Base-by-base conservation (phyloP, 2,888 invertebrate species). In the Crepidodera aurea region DNA sequence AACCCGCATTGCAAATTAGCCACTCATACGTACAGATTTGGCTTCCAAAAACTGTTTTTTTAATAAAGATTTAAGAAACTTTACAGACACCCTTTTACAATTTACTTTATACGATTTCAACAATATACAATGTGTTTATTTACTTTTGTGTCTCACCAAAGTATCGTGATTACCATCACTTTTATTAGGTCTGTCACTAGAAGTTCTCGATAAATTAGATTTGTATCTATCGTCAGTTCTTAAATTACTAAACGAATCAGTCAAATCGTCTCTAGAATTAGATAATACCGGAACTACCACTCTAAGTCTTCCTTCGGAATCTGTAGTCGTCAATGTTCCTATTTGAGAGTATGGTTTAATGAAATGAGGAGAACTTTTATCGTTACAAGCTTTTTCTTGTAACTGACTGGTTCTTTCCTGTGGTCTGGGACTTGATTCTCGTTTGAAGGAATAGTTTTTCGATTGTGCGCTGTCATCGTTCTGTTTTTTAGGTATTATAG, bases 101-200 rank as follows among this genome's bases (percentile, higher is more conserved):
- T n/a, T n/a, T n/a, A n/a, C n/a, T n/a, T n/a, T n/a, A n/a, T n/a
- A n/a, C n/a, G n/a, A n/a, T 34, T 34, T 4, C 34, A 34, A n/a
- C n/a, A n/a, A n/a, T n/a, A n/a, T n/a, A n/a, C n/a, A n/a, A n/a
- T n/a, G n/a, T 32, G 7, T 32, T 12, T 81, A 93, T 82, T 93
- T 94, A 27, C 93, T 94, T 22, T 94, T 94, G 77, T 94, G 94
- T 71, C 94, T 84, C 15, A 93, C 92, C 93, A 93, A 94, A 66
- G 90, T 88, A 10, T 34, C 25, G 2, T 48, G 37, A n/a, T 48
- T 13, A 8, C 25, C 7, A 16, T 18, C 34, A 46, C 25, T 34
- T 56, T 93, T 90, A 3, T 93, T 92, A 63, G 93, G 90, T 79
- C 92, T 91, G 75, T 93, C 94, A 81, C 93, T 93, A 25, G 93